Conservation (phyloP, 2,888 invertebrate genomes). For the Allygus modestus region DNA sequence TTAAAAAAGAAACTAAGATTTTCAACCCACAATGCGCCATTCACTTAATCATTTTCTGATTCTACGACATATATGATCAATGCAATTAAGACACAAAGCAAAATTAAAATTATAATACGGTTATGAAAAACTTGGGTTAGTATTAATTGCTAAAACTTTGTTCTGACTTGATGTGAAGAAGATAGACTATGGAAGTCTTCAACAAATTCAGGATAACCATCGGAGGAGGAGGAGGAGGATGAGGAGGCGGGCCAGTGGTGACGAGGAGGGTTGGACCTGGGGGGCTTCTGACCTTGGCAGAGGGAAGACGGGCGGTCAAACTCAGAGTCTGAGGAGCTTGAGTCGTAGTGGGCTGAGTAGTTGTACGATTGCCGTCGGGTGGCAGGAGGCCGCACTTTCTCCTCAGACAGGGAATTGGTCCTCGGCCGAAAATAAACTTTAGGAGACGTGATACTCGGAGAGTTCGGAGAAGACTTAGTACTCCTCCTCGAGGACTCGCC, state of each 20-base stretch:
- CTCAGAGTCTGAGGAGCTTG: constrained; percentile 73
- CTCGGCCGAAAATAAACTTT: constrained; percentile 57
- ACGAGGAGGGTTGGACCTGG: constrained; percentile 18
- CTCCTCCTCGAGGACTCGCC: constrained; percentile 59
- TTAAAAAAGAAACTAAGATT: not conserved
- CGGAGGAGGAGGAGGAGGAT: constrained; percentile 68
- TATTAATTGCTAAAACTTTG: constrained; percentile 61
- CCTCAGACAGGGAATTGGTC: constrained; percentile 61
- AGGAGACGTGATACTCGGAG: constrained; percentile 62
- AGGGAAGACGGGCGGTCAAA: constrained; percentile 62
- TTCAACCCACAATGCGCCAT: not conserved
- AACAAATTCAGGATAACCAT: constrained; percentile 75
- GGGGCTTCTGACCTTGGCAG: constrained; percentile 61
- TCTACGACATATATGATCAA: constrained; percentile 15
- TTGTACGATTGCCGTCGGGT: constrained; percentile 67
- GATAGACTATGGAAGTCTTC: constrained; percentile 71
- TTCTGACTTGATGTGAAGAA: constrained; percentile 62
- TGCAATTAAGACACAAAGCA: constrained; percentile 42
- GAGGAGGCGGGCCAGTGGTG: constrained; percentile 62
- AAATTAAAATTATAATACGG: constrained; percentile 1
- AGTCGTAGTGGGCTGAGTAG: constrained; percentile 70
- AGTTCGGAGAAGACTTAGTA: constrained; percentile 64
- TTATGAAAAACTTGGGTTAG: constrained; percentile 1
- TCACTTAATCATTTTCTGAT: not conserved
- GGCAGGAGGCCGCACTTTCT: constrained; percentile 60